Base-by-base conservation (phyloP, 2,888 invertebrate species). In the Drosophila sordidapex region DNA sequence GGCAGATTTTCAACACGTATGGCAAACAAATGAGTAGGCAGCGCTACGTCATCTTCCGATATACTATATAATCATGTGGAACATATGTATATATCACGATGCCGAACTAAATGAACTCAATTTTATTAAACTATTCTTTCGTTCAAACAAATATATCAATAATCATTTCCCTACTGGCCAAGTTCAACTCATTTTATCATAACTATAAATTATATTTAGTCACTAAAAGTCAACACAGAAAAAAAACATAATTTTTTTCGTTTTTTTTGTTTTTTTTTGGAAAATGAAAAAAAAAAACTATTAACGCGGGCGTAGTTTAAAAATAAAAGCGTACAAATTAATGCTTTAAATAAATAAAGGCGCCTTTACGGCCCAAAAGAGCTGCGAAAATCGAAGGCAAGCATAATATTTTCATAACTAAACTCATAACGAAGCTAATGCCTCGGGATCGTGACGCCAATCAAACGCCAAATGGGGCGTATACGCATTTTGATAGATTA, bases 401-500 rank as follows among this genome's bases (percentile, higher is more conserved):
- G 27, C 57, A 35, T 33, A 53, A 57, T n/a, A 63, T 76, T 67
- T 72, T 73, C 63, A 43, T 52, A 69, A 67, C 59, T 69, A 29
- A 63, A 70, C 66, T 67, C 40, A 33, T 33, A 33, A 33, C 0
- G 33, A 33, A 33, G 35, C 51, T 58, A 54, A 64, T 68, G 73
- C 48, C 69, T 7, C 1, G 10, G 13, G 27, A 46, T 57, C 43
- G 74, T 89, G 81, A 89, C 87, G 85, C 77, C 76, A 76, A 87
- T 85, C 82, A 74, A 74, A 61, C 15, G 35, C 8, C 52, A 49
- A 54, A 66, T 29, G 68, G 52, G 46, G 56, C 75, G 72, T 70
- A 70, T 79, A 68, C 66, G 73, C 68, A 74, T 86, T 86, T 87
- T 87, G 87, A 87, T 87, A 78, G 87, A 89, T 87, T 85, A 83